phyloP scores from a whole-genome alignment of 2,113 vertebrate species.

The Donacobius atricapilla region DNA sequence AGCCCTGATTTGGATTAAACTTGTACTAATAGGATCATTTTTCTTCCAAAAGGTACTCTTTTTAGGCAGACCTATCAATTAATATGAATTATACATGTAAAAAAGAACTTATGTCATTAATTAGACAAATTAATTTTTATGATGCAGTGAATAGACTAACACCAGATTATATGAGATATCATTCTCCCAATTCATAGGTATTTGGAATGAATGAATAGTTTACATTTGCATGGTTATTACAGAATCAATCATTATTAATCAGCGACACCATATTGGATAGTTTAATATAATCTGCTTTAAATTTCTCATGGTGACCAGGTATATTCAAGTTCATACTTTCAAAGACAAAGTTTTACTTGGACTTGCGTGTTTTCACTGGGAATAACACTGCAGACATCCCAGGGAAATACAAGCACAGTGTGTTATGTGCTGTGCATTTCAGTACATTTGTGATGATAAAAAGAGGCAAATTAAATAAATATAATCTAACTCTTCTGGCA shows the following conservation, averaged over 20 bases:
- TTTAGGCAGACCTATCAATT: constrained; percentile 92
- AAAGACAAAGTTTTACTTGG: not conserved
- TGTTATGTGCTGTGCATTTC: not conserved
- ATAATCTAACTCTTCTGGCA: constrained; percentile 57
- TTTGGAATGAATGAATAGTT: constrained; percentile 78
- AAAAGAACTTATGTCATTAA: constrained; percentile 97
- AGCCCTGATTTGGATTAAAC: constrained; percentile 95
- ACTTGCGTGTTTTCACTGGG: not conserved
- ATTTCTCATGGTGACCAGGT: constrained; percentile 26
- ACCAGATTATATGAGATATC: constrained; percentile 77
- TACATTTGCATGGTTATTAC: constrained; percentile 75
- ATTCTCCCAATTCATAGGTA: constrained; percentile 51
- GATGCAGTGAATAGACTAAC: constrained; percentile 84
- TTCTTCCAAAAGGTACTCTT: constrained; percentile 92
- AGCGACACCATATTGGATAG: constrained; percentile 17
- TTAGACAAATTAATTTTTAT: constrained; percentile 97
- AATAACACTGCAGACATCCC: not conserved
- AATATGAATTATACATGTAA: constrained; percentile 99
- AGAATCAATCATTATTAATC: constrained; percentile 68
- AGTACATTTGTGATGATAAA: constrained; percentile 14
- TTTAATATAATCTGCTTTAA: constrained; percentile 1
- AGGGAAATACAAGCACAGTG: not conserved
- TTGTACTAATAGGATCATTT: constrained; percentile 94
- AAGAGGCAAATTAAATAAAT: constrained; percentile 53
- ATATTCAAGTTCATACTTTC: not conserved